Percentiles rank a stretch among this genome's conserved stretches.
phyloP scores from a whole-genome alignment of 2,888 invertebrate genomes.

The Eupithecia tripunctaria region DNA sequence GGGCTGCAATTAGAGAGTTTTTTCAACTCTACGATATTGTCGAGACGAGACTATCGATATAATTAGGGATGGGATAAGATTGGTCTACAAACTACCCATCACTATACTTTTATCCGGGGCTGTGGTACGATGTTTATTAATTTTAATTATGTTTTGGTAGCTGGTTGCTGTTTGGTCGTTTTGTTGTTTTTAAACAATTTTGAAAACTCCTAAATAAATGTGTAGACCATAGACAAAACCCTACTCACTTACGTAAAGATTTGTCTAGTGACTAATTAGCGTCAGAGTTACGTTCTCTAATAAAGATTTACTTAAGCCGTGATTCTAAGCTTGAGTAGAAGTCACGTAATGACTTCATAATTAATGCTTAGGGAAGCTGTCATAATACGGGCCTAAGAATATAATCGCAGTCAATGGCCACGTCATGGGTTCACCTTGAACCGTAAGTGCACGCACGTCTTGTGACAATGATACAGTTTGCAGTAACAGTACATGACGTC shows the following conservation, averaged over 20 bases:
- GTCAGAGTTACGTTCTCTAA: no score
- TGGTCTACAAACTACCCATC: constrained; percentile 15
- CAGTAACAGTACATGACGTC: constrained; percentile 42
- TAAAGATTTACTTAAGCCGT: no score
- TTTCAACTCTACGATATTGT: neutral
- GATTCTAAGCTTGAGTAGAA: no score
- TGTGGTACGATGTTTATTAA: constrained; percentile 7
- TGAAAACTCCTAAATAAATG: no score
- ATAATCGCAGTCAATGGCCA: no score
- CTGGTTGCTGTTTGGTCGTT: no score
- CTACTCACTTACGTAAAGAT: no score
- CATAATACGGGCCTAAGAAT: no score
- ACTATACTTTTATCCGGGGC: constrained; percentile 6
- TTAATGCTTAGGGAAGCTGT: no score
- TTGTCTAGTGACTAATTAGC: no score
- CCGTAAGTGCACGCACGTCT: constrained; percentile 32
- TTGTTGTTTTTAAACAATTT: neutral
- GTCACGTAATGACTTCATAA: no score
- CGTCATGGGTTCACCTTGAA: constrained; percentile 34
- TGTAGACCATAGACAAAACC: no score
- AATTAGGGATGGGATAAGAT: constrained; percentile 23
- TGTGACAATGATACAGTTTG: constrained; percentile 42
- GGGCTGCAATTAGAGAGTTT: constrained; percentile 3
- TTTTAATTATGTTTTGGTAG: constrained; percentile 1
- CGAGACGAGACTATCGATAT: constrained; percentile 12